These are phyloP conservation scores for Chaetophractus vellerosus DNA, from an alignment of 2,797 vertebrate species.

Conservation along the genomic window DNA sequence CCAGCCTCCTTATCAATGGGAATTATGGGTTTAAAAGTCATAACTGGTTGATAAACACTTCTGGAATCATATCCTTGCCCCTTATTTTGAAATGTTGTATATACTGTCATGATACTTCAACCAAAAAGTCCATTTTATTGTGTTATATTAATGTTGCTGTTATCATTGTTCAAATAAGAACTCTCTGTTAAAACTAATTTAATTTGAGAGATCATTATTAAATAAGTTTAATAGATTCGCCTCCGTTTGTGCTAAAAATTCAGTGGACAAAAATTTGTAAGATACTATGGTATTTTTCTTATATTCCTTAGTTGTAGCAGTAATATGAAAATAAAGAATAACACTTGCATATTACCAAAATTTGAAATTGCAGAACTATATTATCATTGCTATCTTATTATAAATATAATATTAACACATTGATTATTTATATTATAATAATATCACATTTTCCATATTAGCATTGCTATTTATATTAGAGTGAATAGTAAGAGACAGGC, in stretches of 20 bases:
- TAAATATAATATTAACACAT: too few species aligned
- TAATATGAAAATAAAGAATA: not conserved
- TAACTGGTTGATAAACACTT: not conserved
- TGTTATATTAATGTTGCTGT: not conserved
- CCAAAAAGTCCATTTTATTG: not conserved
- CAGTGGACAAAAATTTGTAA: constrained; percentile 2
- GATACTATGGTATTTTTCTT: not conserved
- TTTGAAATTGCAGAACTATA: not conserved
- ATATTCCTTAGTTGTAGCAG: not conserved
- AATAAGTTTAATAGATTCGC: not conserved
- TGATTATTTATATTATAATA: too few species aligned
- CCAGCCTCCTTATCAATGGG: not conserved
- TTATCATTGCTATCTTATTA: not conserved
- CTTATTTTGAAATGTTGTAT: not conserved
- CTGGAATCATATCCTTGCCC: not conserved
- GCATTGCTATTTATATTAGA: not conserved
- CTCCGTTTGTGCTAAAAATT: constrained; percentile 14
- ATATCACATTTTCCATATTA: not conserved
- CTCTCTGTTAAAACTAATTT: not conserved
- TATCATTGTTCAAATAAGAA: not conserved
- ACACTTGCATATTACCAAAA: not conserved
- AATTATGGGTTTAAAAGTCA: not conserved
- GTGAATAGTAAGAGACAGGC: not conserved
- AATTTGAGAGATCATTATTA: not conserved
- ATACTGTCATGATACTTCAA: not conserved